These are phyloP conservation scores for Pipistrellus pipistrellus DNA, from an alignment of 2,797 vertebrate genomes.

Conservation along the genomic window DNA sequence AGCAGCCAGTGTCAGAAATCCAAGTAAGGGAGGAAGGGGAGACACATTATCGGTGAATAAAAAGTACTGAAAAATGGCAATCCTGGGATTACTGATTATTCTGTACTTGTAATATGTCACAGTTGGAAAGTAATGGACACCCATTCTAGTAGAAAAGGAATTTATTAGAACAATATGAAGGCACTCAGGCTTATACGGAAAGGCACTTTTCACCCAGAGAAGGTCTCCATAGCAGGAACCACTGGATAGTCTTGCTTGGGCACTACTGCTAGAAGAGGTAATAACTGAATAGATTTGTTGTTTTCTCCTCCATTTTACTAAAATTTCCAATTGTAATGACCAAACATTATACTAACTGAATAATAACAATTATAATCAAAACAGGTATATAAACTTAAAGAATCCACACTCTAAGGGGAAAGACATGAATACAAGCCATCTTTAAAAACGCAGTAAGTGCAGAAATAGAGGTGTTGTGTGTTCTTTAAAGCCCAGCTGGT, in stretches of 20 bases:
- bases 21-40: not conserved
- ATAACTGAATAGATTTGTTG: not conserved
- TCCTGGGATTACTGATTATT: not conserved
- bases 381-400: not conserved
- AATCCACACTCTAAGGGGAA: not conserved
- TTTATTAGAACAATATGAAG: not conserved
- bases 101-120: not conserved
- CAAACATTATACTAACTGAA: not conserved
- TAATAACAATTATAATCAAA: not conserved
- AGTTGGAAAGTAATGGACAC: not conserved
- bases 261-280: not conserved
- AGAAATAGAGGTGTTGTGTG: not conserved
- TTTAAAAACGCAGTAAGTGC: not conserved
- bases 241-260: not conserved
- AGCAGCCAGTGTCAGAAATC: not conserved
- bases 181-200: not conserved
- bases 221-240: not conserved
- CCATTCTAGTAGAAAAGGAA: not conserved
- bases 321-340: too few species aligned
- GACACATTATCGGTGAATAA: not conserved
- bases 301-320: not conserved
- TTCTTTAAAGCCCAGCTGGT: not conserved
- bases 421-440: not conserved
- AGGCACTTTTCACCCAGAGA: not conserved
- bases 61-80: not conserved